Evolutionary conservation across 2,113 vertebrate genomes (phyloP).

Genomic region (Dicentrarchus labrax): DNA sequence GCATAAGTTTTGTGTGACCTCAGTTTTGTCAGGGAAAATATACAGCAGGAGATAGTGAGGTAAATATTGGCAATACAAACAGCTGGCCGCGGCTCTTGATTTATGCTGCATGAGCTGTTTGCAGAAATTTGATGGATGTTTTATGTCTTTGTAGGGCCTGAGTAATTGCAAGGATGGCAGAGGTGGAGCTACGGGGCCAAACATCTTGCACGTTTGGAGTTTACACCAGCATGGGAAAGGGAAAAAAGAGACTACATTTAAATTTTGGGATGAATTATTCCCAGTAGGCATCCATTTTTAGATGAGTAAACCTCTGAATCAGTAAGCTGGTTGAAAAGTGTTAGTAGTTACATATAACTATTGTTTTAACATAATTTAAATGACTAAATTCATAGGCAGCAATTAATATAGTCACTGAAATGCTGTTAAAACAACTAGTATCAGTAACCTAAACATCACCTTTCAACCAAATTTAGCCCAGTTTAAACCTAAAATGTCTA

Average conservation of each 20-base stretch:
- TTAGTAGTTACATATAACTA: not conserved
- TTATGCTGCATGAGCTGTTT: conserved; percentile 50
- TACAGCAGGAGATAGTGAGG: conserved; percentile 55
- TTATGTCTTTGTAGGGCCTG: conserved; percentile 22
- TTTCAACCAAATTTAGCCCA: not conserved
- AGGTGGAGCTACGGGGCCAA: not conserved
- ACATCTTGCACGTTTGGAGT: not conserved
- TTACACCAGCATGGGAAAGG: not conserved
- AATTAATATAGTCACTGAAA: not conserved
- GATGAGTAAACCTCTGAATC: not conserved
- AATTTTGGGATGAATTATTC: not conserved
- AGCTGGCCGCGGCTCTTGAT: conserved; percentile 21
- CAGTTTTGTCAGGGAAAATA: conserved; percentile 42
- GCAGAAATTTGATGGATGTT: conserved; percentile 48
- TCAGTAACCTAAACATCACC: not conserved
- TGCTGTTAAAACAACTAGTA: not conserved
- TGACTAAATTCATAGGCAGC: too few relatives aligned
- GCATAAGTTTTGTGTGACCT: conserved; percentile 36
- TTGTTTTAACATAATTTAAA: not conserved
- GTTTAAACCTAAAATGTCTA: not conserved
- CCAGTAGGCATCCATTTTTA: not conserved
- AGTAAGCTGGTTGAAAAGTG: not conserved
- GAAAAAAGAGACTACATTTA: not conserved
- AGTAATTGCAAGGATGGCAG: conserved; percentile 24
- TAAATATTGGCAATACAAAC: conserved; percentile 54